Evolutionary conservation across 2,797 vertebrate species (phyloP).

Genomic region (Chrysocyon brachyurus): DNA sequence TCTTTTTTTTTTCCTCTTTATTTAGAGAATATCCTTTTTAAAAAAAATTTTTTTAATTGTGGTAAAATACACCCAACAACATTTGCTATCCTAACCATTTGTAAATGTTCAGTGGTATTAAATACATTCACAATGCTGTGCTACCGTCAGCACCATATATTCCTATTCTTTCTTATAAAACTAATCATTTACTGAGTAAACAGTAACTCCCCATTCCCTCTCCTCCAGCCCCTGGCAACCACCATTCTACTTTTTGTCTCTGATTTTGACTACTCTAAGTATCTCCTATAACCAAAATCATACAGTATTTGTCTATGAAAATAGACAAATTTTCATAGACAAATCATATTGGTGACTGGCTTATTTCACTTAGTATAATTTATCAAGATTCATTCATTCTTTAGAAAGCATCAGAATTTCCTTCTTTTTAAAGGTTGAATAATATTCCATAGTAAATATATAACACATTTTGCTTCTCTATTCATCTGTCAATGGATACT

Average conservation of each 20-base stretch:
- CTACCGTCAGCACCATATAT: neutral
- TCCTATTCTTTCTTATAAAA: neutral
- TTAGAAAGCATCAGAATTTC: neutral
- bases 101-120: neutral
- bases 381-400: neutral
- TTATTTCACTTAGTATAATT: neutral
- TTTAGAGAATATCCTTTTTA: neutral
- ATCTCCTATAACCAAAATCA: neutral
- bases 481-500: neutral
- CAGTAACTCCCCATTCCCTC: neutral
- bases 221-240: neutral
- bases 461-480: neutral
- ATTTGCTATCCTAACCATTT: neutral
- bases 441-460: neutral
- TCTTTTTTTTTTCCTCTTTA: neutral
- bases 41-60: neutral
- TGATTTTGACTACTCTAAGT: neutral
- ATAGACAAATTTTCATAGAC: no score
- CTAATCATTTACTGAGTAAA: neutral
- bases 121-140: neutral
- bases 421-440: neutral
- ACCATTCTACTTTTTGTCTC: neutral
- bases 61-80: neutral
- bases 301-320: neutral
- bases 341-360: neutral